phyloP scores from a whole-genome alignment of 2,797 vertebrate genomes.

The Gallinago solitaria region DNA sequence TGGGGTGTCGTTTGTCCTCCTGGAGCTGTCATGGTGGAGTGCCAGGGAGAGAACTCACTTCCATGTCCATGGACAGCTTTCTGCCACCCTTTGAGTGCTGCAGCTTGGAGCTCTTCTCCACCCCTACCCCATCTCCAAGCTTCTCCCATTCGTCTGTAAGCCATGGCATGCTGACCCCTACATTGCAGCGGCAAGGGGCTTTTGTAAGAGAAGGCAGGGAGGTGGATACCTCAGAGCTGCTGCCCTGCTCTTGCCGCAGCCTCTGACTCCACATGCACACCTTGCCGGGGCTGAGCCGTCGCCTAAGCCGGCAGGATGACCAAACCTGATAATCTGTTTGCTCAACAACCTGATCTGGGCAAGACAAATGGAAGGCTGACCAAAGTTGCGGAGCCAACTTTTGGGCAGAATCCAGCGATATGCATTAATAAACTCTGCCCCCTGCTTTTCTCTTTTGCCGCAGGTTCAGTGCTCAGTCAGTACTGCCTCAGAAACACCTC shows the following conservation, averaged over 20 bases:
- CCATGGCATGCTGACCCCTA: not conserved
- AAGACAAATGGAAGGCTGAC: not conserved
- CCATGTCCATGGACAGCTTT: not conserved
- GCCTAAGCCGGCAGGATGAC: accelerated
- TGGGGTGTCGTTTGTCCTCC: not conserved
- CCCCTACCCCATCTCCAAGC: not conserved
- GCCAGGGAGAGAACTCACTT: not conserved
- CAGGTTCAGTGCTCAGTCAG: not conserved
- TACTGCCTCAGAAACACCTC: not conserved
- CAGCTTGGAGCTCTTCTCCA: not conserved
- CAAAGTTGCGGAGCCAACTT: not conserved
- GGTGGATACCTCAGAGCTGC: not conserved
- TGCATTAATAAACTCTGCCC: not conserved
- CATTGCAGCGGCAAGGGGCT: not conserved
- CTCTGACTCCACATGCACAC: not conserved
- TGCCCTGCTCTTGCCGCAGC: not conserved
- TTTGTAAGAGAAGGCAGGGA: not conserved
- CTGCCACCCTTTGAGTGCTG: not conserved
- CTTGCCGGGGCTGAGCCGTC: not conserved
- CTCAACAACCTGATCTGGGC: not conserved
- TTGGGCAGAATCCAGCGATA: not conserved
- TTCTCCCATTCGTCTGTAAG: not conserved
- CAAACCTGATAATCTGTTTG: not conserved
- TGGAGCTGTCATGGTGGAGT: not conserved
- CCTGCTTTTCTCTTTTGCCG: not conserved